Evolutionary conservation across 2,113 vertebrate species (phyloP).

Genomic region (Falcunculus frontatus): DNA sequence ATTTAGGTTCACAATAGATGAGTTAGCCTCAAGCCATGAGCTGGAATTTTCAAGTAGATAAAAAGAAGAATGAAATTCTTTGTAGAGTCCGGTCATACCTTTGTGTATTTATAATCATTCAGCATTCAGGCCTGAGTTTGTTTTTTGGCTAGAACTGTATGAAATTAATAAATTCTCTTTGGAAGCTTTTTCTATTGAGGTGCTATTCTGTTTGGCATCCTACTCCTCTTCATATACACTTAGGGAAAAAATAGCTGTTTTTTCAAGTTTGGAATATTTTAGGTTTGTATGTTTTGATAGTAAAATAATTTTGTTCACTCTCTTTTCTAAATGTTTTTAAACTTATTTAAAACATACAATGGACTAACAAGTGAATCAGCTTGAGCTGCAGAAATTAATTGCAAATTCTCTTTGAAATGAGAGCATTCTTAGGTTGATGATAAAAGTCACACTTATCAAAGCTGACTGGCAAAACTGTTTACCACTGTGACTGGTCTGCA

Average conservation of each 20-base stretch:
- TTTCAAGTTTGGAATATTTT: background rate
- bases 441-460: background rate
- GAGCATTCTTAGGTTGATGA: background rate
- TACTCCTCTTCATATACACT: background rate
- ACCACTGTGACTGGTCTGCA: rapidly evolving
- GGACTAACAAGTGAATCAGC: background rate
- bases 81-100: background rate
- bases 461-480: background rate
- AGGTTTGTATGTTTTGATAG: background rate
- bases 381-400: background rate
- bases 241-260: rapidly evolving
- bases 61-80: background rate
- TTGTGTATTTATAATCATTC: background rate
- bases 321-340: background rate
- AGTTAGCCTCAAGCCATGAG: background rate
- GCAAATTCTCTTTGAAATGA: background rate
- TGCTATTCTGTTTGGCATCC: background rate
- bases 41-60: background rate
- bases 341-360: background rate
- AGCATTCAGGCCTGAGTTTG: background rate
- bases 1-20: background rate
- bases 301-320: background rate
- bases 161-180: background rate
- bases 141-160: background rate
- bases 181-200: background rate